A percentile compares a stretch with the other conserved stretches of the same genome.
These are phyloP conservation scores for Apis dorsata DNA, from an alignment of 1,140 invertebrate species.

Conservation along the genomic window DNA sequence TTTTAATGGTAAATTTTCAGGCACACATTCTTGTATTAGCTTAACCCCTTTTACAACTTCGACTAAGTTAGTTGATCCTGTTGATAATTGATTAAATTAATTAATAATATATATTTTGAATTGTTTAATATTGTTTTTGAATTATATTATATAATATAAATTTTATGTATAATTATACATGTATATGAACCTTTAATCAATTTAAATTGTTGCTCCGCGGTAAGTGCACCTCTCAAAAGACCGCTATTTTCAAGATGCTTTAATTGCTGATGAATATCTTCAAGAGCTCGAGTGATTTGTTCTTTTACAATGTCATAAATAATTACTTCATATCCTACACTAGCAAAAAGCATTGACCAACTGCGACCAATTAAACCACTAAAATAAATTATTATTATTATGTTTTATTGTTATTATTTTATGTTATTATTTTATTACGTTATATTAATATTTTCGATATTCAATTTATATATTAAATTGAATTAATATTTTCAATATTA, in stretches of 20 bases:
- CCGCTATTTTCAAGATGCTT: conserved; percentile 85
- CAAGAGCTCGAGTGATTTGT: conserved; percentile 87
- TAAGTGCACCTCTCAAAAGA: conserved; percentile 87
- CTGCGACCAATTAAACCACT: conserved; percentile 96
- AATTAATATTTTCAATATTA: neutral
- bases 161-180: neutral
- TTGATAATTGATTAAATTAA: conserved; percentile 6
- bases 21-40: conserved; percentile 94
- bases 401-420: no score
- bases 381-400: conserved; percentile 63
- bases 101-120: neutral
- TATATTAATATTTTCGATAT: neutral
- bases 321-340: conserved; percentile 92
- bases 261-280: conserved; percentile 88
- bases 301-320: conserved; percentile 91
- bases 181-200: conserved; percentile 86
- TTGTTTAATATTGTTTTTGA: no score
- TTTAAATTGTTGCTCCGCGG: conserved; percentile 86
- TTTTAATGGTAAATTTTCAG: conserved; percentile 93
- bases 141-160: neutral
- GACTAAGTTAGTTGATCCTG: conserved; percentile 84
- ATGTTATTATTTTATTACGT: no score
- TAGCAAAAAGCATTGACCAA: conserved; percentile 97
- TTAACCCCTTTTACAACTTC: conserved; percentile 86
- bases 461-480: neutral